Base-by-base conservation (phyloP, 2,888 invertebrate genomes). In the Antitype chi region DNA sequence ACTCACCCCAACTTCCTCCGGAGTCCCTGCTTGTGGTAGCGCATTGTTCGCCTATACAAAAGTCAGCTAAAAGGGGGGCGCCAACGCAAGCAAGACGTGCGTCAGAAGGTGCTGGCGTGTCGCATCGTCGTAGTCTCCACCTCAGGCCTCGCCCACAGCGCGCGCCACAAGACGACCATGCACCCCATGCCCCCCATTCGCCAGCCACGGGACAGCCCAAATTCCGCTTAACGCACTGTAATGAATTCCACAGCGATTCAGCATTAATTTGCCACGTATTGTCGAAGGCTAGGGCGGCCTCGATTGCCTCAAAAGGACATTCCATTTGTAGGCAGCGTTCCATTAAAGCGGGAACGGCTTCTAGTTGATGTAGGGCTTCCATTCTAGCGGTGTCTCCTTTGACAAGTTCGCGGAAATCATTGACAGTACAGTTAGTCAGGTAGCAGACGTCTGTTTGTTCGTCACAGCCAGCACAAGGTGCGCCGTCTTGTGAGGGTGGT, bases 201-300 rank as follows among this genome's bases (percentile, higher is more conserved):
- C 96, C 96, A 3, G 89, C 76, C 66, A 97, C 93, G 70, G 95
- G 95, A 86, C 97, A 97, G 2, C 97, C 97, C 64, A 96, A 88
- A 86, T 96, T 95, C 82, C 95, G 94, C 84, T 97, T 97, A 11
- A 97, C 95, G 81, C 97, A 97, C 78, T 94, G 95, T 49, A 97
- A 90, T 0, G 97, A 91, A 87, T 97, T 97, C 97, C 97, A 97
- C 55, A 95, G 76, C 0, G 90, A 85, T 89, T 96, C 96, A 8
- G 95, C 81, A 78, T 91, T 92, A 20, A 95, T 85, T 87, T 95
- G 96, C 97, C 94, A 97, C 23, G 93, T 95, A 81, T 94, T 96
- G 72, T 94, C 95, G 8, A 75, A 88, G 8, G 91, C 86, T 60
- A 97, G 87, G 32, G 94, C 93, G 7, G 91, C 92, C 84, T 95